Evolutionary conservation across 2,113 vertebrate genomes (phyloP).

Genomic region (Cichladusa arquata): DNA sequence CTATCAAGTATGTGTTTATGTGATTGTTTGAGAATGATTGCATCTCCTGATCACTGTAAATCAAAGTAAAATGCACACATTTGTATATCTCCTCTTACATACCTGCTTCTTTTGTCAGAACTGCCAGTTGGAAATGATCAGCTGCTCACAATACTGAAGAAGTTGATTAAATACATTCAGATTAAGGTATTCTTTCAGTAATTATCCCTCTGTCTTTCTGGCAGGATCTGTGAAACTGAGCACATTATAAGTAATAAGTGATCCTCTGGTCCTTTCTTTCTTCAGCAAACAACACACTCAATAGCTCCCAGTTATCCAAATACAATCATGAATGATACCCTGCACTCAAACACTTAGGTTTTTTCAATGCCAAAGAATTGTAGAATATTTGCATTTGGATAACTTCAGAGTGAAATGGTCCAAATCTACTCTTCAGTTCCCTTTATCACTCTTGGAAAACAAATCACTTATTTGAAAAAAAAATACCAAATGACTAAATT

Average conservation of each 20-base stretch:
- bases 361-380: not conserved
- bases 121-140: constrained; percentile 88
- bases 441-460: not conserved
- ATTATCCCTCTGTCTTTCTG: not conserved
- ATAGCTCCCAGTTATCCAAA: not conserved
- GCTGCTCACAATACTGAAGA: constrained; percentile 82
- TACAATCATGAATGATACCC: not conserved
- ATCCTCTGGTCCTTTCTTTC: not conserved
- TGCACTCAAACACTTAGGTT: not conserved
- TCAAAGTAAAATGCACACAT: not conserved
- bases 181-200: constrained; percentile 82
- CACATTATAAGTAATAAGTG: not conserved
- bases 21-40: not conserved
- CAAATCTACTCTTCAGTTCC: not conserved
- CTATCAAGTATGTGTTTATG: accelerated
- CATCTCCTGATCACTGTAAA: not conserved
- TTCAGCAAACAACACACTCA: not conserved
- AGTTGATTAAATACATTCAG: constrained; percentile 86
- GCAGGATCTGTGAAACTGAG: not conserved
- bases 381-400: not conserved
- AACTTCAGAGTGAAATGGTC: not conserved
- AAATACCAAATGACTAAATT: not conserved
- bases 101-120: constrained; percentile 72
- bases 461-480: not conserved
- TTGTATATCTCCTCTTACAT: not conserved